Evolutionary conservation across 2,113 vertebrate species (phyloP).

Genomic region (Myodes glareolus): DNA sequence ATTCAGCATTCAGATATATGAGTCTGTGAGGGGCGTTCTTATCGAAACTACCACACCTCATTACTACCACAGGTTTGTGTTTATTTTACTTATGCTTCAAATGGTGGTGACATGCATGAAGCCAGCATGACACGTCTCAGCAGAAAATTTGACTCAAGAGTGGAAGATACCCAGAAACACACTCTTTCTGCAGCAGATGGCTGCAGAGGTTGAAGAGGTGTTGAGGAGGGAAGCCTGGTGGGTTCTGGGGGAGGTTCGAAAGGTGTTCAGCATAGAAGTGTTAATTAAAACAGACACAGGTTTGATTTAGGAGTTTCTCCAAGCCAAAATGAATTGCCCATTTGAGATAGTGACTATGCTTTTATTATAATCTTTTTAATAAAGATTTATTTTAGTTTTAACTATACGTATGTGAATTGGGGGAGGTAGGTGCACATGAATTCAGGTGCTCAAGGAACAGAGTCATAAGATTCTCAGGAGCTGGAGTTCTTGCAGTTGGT

Average conservation of each 20-base stretch:
- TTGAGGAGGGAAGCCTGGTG: neutral
- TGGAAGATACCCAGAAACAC: neutral
- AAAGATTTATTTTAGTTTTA: neutral
- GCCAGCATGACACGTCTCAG: neutral
- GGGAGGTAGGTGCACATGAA: too few species aligned
- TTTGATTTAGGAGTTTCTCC: slow-evolving; percentile 9
- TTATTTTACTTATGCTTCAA: slow-evolving; percentile 38
- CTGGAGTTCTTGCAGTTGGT: neutral
- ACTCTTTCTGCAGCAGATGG: neutral
- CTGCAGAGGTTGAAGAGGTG: neutral
- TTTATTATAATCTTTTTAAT: neutral
- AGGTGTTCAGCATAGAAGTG: slow-evolving; percentile 22
- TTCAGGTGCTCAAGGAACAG: neutral
- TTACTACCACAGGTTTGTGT: neutral
- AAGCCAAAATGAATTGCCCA: neutral
- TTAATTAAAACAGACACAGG: neutral
- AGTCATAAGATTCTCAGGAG: neutral
- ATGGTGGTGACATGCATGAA: neutral
- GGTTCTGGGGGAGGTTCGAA: neutral
- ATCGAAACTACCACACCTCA: neutral
- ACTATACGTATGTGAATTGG: neutral
- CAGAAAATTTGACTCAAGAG: neutral
- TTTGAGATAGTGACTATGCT: neutral
- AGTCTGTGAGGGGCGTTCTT: neutral
- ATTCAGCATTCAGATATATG: neutral